phyloP scores from a whole-genome alignment of 2,888 invertebrate genomes.

The Thereva unica region DNA sequence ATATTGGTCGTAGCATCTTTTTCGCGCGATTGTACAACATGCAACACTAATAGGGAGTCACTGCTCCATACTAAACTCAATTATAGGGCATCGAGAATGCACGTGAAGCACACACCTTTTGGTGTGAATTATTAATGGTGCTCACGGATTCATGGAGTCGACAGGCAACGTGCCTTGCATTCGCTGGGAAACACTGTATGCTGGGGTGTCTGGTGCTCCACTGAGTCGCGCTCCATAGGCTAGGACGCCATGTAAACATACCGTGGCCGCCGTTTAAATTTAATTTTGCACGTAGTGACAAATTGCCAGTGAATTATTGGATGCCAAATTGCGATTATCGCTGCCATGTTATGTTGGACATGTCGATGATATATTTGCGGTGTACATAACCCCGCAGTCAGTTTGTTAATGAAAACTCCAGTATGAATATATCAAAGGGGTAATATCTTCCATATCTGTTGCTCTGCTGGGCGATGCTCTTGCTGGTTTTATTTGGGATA shows the following conservation, averaged over 20 bases:
- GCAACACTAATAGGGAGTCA: background rate
- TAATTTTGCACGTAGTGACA: conserved; percentile 43
- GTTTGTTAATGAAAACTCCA: conserved; percentile 32
- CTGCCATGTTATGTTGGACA: conserved; percentile 38
- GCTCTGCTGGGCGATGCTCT: background rate
- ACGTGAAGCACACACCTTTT: conserved; percentile 20
- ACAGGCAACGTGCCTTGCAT: conserved; percentile 10
- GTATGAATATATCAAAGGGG: conserved; percentile 26
- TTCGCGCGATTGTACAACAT: background rate
- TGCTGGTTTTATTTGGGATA: too few relatives aligned
- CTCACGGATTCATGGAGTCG: conserved; percentile 28
- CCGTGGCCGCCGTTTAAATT: conserved; percentile 41
- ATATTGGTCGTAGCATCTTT: background rate
- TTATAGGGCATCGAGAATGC: conserved; percentile 17
- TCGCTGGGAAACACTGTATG: background rate
- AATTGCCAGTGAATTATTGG: conserved; percentile 43
- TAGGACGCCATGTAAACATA: conserved; percentile 37
- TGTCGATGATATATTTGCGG: conserved; percentile 35
- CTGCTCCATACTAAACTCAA: conserved; percentile 19
- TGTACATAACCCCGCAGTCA: conserved; percentile 7
- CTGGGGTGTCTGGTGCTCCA: too few relatives aligned
- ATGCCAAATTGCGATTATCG: conserved; percentile 43
- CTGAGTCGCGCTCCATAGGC: conserved; percentile 4
- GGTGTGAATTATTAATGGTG: conserved; percentile 33
- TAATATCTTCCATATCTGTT: conserved; percentile 11